Evolutionary conservation across 2,888 invertebrate species (phyloP), one percentile per base, ranked within the genome.

Genomic region (Rhorus exstirpatorius): DNA sequence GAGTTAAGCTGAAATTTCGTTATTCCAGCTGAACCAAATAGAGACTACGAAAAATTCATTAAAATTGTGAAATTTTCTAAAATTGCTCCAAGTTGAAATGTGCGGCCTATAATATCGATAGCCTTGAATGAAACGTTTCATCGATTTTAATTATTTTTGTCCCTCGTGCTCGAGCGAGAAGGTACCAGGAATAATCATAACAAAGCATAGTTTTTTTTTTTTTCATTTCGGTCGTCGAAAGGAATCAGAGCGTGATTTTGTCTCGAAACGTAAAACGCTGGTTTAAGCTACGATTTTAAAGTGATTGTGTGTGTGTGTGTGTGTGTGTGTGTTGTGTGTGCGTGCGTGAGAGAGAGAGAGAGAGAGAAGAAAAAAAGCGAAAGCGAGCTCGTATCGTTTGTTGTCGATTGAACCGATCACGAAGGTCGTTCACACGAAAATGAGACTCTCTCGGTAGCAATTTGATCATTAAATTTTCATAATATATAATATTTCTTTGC

Each of bases 391-490:
- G 26, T 79, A 60, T 79, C 63, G 55, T 21, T 68, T 74, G 44
- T 68, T 68, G 70, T 71, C 70, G 55, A 65, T 81, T 55, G 31
- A 41, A 68, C 60, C 55, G 38, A 55, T 41, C 31, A 65, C 65
- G 71, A 76, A 81, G 76, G 80, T 81, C 75, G 49, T 81, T 81
- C 80, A 65, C 76, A 76, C 80, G 76, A 76, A 70, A 70, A 68
- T 24, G 55, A 58, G 35, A 21, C 38, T 17, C 74, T 35, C 60
- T n/a, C 21, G 8, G 10, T 19, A 41, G 21, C 38, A 55, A 41
- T 44, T 55, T 55, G 14, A 41, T 17, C 55, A 26, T 70, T 44
- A 12, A 14, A 31, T n/a, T 31, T 17, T 31, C 17, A 31, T 12
- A 31, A 8, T 38, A 14, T 35, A 14, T 8, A 53, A 63, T 24